Conservation (phyloP, 2,113 vertebrate species). For the Chunga burmeisteri region DNA sequence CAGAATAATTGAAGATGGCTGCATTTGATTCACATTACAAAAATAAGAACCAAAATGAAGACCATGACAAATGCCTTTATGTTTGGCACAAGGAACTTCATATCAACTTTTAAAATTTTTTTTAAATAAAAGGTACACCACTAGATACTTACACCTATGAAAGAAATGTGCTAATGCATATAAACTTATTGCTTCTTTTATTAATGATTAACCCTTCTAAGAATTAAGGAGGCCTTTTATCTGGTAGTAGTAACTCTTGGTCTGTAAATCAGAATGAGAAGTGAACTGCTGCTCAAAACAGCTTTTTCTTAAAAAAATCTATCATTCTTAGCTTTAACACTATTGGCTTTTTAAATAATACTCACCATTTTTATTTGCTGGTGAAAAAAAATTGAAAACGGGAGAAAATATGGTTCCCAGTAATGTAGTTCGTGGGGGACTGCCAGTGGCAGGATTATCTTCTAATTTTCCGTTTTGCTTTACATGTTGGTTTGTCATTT, state of each 20-base stretch:
- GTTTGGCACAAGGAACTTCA: not conserved
- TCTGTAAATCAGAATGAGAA: not conserved
- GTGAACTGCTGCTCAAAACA: not conserved
- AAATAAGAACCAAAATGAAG: not conserved
- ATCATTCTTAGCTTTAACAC: not conserved
- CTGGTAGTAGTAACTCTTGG: not conserved
- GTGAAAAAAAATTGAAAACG: slow-evolving; percentile 98
- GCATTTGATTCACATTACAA: accelerated
- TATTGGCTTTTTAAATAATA: not conserved
- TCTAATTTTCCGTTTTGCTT: slow-evolving; percentile 93
- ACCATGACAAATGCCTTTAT: not conserved
- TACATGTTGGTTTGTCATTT: slow-evolving; percentile 88
- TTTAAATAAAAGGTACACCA: not conserved
- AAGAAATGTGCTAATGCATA: not conserved
- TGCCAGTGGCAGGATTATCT: slow-evolving; percentile 81
- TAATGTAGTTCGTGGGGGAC: slow-evolving; percentile 89
- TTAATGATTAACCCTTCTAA: not conserved
- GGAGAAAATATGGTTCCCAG: slow-evolving; percentile 98
- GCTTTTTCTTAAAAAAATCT: not conserved
- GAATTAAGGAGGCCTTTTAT: not conserved
- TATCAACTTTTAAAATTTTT: not conserved
- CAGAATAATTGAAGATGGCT: accelerated
- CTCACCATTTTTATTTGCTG: slow-evolving; percentile 96
- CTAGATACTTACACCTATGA: not conserved
- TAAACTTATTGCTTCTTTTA: not conserved